Evolutionary conservation across 2,113 vertebrate genomes (phyloP).

Genomic region (Neogobius melanostomus): DNA sequence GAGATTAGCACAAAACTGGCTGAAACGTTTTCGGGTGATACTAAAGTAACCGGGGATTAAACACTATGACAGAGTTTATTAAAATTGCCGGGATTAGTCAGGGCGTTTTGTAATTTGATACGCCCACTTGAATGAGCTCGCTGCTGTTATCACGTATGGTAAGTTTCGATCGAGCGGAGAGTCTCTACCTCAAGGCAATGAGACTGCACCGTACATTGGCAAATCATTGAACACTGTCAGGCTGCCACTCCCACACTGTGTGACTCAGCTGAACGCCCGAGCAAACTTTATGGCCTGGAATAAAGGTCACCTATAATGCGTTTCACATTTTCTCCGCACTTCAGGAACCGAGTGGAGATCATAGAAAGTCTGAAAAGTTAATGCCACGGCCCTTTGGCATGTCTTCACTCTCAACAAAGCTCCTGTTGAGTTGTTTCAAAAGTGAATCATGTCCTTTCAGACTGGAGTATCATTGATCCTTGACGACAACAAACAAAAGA

Average conservation of each 20-base stretch:
- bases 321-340: slow-evolving; percentile 1
- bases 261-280: not conserved
- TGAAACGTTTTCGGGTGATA: not conserved
- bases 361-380: not conserved
- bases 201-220: not conserved
- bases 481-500: not conserved
- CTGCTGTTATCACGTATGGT: not conserved
- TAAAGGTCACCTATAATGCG: slow-evolving; percentile 6
- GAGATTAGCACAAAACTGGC: slow-evolving; percentile 49
- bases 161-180: slow-evolving; percentile 1
- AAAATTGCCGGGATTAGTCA: not conserved
- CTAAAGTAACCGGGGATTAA: not conserved
- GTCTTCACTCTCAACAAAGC: not conserved
- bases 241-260: slow-evolving; percentile 1
- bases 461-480: not conserved
- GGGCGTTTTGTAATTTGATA: not conserved
- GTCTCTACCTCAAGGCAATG: not conserved
- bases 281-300: slow-evolving; percentile 3
- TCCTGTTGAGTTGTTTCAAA: no score
- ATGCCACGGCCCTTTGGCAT: not conserved
- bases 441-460: not conserved
- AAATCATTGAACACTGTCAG: slow-evolving; percentile 1
- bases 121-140: not conserved
- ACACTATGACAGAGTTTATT: not conserved
- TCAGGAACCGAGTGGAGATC: not conserved